Evolutionary conservation across 1,140 invertebrate genomes (phyloP), one percentile per base, ranked within the genome.

Genomic region (Brachionus calyciflorus): DNA sequence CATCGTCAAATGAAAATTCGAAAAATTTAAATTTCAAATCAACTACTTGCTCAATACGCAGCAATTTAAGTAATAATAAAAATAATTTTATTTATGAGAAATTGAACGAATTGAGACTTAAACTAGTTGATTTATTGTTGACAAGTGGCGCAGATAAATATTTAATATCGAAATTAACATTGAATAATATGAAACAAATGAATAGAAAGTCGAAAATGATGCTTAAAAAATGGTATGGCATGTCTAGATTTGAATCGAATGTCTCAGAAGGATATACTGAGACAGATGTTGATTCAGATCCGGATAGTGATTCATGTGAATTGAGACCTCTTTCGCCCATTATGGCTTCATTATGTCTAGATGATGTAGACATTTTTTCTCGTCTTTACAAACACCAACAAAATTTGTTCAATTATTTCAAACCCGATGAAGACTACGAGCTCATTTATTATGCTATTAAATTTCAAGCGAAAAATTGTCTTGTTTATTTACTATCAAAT

Each of bases 391-490:
- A 37, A 41, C 69, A 73, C 33, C 44, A 73, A 9, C 69, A 55
- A 10, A 33, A 24, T 12, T 19, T 73, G 19, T 73, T 73, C 28
- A 73, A 51, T 21, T 73, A 73, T 14, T 73, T 73, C n/a, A 73
- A 53, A 24, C 69, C 69, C 0, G 46, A 73, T 33, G 69, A 73
- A 24, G 69, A 73, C 69, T 73, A 51, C 21, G 69, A 73, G 33
- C 46, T 73, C 10, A 73, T 73, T n/a, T 73, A 73, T 40, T 73
- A 33, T 30, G 69, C 69, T 17, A 73, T 73, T 46, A 49, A 55
- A 17, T 73, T 73, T 48, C 69, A 73, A 21, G 49, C 69, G 12
- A 73, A 73, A 40, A 37, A 73, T 24, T 73, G 69, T 26, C 46
- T 73, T 0, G 51, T 73, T 17, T 73, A 73, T 21, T 33, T 73